phyloP scores from a whole-genome alignment of 92 coral and sea anemone species.

The Micromussa lordhowensis region DNA sequence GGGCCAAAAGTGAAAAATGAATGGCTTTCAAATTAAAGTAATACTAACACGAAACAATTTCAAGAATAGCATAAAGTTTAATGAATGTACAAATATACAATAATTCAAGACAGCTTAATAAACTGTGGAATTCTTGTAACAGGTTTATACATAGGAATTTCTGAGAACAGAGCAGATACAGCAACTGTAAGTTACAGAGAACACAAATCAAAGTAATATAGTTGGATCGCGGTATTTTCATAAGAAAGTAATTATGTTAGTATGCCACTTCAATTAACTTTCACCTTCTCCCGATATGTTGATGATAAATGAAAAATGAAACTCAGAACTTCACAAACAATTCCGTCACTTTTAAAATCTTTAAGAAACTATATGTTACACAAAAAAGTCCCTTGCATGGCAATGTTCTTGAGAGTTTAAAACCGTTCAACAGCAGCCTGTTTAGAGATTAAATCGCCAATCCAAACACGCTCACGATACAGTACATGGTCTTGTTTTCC shows the following conservation, averaged over 20 bases:
- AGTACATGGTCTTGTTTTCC: slow-evolving; percentile 99
- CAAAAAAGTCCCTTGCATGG: slow-evolving; percentile 13
- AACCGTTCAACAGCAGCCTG: slow-evolving; percentile 23
- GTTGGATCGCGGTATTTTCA: neutral
- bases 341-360: slow-evolving; percentile 8
- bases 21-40: neutral
- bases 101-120: neutral
- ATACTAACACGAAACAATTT: neutral
- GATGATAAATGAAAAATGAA: neutral
- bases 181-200: neutral
- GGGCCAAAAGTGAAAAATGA: neutral
- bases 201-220: neutral
- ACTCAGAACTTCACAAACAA: neutral
- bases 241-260: neutral
- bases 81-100: slow-evolving; percentile 25
- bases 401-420: neutral
- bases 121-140: neutral
- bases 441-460: slow-evolving; percentile 79
- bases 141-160: neutral
- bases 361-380: slow-evolving; percentile 5
- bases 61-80: slow-evolving; percentile 29
- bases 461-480: slow-evolving; percentile 99
- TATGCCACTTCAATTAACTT: neutral
- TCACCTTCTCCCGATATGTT: neutral
- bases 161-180: neutral